These are phyloP conservation scores for Mesocricetus auratus DNA, from an alignment of 2,113 vertebrate genomes.

Conservation along the genomic window DNA sequence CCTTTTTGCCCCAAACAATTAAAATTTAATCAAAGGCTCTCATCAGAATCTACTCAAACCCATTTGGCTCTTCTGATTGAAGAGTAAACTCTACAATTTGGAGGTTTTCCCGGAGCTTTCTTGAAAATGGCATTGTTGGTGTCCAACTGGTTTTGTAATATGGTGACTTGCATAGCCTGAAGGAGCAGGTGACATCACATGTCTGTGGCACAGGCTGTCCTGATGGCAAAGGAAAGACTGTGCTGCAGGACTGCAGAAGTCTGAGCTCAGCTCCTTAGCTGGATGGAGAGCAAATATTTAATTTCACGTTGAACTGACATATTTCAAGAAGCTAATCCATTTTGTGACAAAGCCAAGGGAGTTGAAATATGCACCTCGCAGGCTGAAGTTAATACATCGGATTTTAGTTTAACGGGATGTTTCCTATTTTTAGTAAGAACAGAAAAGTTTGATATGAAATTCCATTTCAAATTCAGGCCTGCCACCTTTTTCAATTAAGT, in stretches of 20 bases:
- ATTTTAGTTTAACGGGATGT: slow-evolving; percentile 47
- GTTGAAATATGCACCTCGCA: slow-evolving; percentile 71
- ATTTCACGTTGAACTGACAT: slow-evolving; percentile 76
- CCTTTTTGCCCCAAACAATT: background rate
- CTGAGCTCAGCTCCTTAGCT: slow-evolving; percentile 49
- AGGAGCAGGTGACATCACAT: background rate
- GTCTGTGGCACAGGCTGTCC: background rate
- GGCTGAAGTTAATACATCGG: slow-evolving; percentile 67
- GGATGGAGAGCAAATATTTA: slow-evolving; percentile 69
- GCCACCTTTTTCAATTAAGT: slow-evolving; percentile 70
- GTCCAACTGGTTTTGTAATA: background rate
- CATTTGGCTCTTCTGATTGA: background rate
- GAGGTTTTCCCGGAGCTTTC: background rate
- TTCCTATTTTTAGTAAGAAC: slow-evolving; percentile 78
- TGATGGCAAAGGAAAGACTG: background rate
- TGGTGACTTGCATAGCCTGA: background rate
- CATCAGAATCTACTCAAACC: background rate
- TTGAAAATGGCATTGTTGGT: background rate
- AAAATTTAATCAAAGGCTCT: background rate
- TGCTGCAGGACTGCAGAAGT: background rate
- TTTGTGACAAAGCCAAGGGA: slow-evolving; percentile 74
- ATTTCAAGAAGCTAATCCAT: slow-evolving; percentile 75
- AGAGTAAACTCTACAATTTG: background rate
- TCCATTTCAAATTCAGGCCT: slow-evolving; percentile 72
- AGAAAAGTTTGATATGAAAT: slow-evolving; percentile 71